phyloP scores from a whole-genome alignment of 2,888 invertebrate genomes.

The Netelia virgata region DNA sequence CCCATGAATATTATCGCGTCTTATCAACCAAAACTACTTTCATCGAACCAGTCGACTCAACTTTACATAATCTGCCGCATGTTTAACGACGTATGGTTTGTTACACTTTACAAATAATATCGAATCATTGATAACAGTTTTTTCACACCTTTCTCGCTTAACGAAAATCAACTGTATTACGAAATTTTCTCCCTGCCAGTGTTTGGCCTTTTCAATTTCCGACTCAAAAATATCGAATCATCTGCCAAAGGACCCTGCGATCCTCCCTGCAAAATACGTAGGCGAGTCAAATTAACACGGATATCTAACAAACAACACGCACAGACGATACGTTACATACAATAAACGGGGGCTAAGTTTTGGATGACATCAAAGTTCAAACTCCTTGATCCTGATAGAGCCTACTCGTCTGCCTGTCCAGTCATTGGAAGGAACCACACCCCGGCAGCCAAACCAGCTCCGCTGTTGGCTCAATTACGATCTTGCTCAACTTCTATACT shows the following conservation, averaged over 20 bases:
- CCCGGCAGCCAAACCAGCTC: conserved; percentile 65
- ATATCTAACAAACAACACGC: neutral
- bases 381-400: conserved; percentile 77
- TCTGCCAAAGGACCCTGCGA: too few relatives aligned
- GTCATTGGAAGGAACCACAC: conserved; percentile 78
- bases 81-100: too few relatives aligned
- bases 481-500: neutral
- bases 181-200: too few relatives aligned
- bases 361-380: conserved; percentile 74
- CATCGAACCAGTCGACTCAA: neutral
- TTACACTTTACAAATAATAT: too few relatives aligned
- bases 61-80: too few relatives aligned
- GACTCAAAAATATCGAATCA: neutral
- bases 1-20: conserved; percentile 6
- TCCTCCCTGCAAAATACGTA: too few relatives aligned
- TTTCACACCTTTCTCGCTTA: too few relatives aligned
- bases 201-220: neutral
- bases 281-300: neutral
- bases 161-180: too few relatives aligned
- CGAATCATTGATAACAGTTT: too few relatives aligned
- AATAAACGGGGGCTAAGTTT: neutral
- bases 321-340: neutral
- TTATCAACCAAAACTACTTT: neutral
- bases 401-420: conserved; percentile 65
- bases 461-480: conserved; percentile 21